phyloP scores from a whole-genome alignment of 2,113 vertebrate species.

The Eira barbara region DNA sequence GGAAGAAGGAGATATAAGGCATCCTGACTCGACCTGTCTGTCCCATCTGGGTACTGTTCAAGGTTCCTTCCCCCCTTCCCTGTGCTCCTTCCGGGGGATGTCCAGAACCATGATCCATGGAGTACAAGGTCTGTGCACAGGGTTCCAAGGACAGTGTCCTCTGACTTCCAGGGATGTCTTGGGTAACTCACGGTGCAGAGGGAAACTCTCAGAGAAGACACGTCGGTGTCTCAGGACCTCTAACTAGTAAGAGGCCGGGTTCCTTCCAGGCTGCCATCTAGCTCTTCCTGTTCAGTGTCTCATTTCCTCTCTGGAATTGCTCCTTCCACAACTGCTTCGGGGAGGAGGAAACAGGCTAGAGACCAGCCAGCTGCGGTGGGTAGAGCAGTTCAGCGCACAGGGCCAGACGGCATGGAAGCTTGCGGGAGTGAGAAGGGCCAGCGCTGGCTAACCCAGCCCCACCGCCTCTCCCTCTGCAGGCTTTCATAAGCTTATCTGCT shows the following conservation, averaged over 20 bases:
- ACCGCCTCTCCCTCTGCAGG: accelerated
- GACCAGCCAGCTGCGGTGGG: not conserved
- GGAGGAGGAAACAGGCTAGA: not conserved
- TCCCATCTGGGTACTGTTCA: not conserved
- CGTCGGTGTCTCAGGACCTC: not conserved
- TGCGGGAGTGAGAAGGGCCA: not conserved
- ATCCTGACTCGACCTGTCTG: not conserved
- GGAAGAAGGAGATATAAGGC: not conserved
- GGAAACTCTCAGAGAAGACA: not conserved
- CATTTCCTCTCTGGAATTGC: not conserved
- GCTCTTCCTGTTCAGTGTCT: not conserved
- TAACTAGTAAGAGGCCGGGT: not conserved
- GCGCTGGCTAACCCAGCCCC: not conserved
- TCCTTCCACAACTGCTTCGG: not conserved
- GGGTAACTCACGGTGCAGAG: not conserved
- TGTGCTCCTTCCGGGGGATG: not conserved
- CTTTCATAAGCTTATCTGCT: not conserved
- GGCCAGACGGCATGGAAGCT: not conserved
- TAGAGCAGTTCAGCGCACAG: not conserved
- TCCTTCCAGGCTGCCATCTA: not conserved
- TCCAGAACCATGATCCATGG: not conserved
- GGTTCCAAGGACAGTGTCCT: not conserved
- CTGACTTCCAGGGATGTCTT: accelerated
- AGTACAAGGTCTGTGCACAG: not conserved
- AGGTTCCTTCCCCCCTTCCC: not conserved